phyloP scores from a whole-genome alignment of 2,113 vertebrate genomes.

The Acrocephalus kingi region DNA sequence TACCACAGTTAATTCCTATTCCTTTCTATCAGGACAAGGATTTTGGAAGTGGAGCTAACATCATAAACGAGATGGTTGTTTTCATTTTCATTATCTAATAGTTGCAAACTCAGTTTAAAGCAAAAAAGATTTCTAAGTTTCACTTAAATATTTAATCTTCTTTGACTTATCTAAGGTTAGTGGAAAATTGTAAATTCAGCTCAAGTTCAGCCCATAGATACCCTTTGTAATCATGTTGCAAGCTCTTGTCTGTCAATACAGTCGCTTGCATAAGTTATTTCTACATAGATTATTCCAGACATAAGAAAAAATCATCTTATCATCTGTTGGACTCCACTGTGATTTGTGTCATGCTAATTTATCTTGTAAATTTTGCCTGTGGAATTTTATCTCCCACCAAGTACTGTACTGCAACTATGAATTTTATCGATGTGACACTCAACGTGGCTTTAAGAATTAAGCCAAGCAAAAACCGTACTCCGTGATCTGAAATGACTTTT shows the following conservation, averaged over 20 bases:
- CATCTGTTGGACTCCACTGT: background rate
- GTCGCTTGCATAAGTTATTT: background rate
- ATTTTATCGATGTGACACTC: background rate
- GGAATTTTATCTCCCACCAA: background rate
- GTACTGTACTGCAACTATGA: background rate
- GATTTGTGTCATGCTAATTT: background rate
- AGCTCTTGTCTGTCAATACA: background rate
- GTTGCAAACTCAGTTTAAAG: background rate
- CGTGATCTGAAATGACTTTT: accelerated
- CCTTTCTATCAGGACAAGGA: background rate
- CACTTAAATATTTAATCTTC: background rate
- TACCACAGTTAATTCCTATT: background rate
- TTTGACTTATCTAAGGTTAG: background rate
- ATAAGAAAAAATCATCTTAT: background rate
- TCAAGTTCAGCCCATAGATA: background rate
- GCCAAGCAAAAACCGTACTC: background rate
- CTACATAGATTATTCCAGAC: background rate
- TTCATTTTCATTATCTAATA: background rate
- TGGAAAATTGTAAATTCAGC: background rate
- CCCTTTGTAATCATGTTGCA: background rate
- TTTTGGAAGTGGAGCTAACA: background rate
- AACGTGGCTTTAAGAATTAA: background rate
- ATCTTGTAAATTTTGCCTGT: background rate
- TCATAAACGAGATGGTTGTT: background rate
- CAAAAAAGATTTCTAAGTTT: background rate